Conservation (phyloP, 2,888 invertebrate genomes). For the Seira ritae region DNA sequence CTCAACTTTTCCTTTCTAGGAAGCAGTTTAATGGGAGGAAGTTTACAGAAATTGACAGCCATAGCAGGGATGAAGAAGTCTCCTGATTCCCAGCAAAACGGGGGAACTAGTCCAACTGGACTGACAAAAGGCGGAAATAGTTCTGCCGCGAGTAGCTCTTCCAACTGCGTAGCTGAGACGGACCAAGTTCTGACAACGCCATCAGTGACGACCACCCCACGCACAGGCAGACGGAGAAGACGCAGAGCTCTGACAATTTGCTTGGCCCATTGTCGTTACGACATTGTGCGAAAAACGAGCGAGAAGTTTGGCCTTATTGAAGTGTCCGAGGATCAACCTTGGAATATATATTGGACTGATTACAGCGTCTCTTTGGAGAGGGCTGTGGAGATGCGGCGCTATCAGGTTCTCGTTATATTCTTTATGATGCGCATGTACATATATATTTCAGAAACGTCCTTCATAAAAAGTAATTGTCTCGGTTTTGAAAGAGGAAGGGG, state of each 20-base stretch:
- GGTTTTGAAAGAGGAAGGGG: background rate
- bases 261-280: constrained; percentile 84
- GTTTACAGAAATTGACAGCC: constrained; percentile 36
- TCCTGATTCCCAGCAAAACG: background rate
- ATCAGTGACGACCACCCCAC: constrained; percentile 26
- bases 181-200: background rate
- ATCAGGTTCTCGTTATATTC: constrained; percentile 78
- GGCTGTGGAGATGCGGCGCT: constrained; percentile 94
- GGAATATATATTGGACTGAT: constrained; percentile 96
- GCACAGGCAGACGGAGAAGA: constrained; percentile 35
- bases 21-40: constrained; percentile 21
- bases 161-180: constrained; percentile 7
- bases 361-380: constrained; percentile 89
- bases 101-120: background rate
- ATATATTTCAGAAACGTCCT: constrained; percentile 8
- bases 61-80: background rate
- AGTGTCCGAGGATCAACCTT: constrained; percentile 85
- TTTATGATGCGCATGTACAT: too few species aligned
- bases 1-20: background rate
- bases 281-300: constrained; percentile 84
- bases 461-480: constrained; percentile 12
- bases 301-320: constrained; percentile 85
- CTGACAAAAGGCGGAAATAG: background rate
- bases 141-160: background rate
- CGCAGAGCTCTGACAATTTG: constrained; percentile 78